Evolutionary conservation across 2,888 invertebrate genomes (phyloP).

Genomic region (Aleiodes leptofemur): DNA sequence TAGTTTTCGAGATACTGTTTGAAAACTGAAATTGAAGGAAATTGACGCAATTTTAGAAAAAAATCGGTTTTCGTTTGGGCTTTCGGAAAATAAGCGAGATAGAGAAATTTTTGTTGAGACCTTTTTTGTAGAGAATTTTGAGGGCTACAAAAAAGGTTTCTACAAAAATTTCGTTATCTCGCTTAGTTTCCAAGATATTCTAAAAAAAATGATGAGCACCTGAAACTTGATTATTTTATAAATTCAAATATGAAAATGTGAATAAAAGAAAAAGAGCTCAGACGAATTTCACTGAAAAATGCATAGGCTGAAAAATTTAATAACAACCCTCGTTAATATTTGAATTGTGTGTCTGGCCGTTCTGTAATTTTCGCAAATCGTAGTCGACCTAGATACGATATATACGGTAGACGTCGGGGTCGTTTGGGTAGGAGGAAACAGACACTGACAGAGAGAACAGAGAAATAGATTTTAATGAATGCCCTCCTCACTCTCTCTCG

Average conservation of each 20-base stretch:
- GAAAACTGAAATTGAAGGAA: too few relatives aligned
- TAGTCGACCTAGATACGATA: conserved; percentile 27
- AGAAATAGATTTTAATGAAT: conserved; percentile 38
- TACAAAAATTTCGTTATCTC: too few relatives aligned
- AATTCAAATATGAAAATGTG: too few relatives aligned
- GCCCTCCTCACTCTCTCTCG: not conserved
- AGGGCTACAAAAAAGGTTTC: too few relatives aligned
- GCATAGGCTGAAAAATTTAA: not conserved
- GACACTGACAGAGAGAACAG: conserved; percentile 29
- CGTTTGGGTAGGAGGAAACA: conserved; percentile 32
- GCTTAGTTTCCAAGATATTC: too few relatives aligned
- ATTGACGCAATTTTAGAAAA: too few relatives aligned
- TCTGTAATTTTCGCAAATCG: conserved; percentile 27
- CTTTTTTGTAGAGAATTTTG: too few relatives aligned
- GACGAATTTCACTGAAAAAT: not conserved
- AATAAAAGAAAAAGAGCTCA: not conserved
- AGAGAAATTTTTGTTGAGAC: not conserved
- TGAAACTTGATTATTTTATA: too few relatives aligned
- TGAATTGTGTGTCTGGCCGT: conserved; percentile 26
- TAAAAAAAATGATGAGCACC: too few relatives aligned
- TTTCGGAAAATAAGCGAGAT: not conserved
- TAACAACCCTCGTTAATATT: conserved; percentile 25
- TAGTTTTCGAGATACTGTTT: too few relatives aligned
- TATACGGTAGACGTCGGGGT: conserved; percentile 19
- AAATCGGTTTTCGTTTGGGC: too few relatives aligned